A percentile compares a stretch with the other conserved stretches of the same genome.
These are phyloP conservation scores for Monoplex corrugatus DNA, from an alignment of 2,888 invertebrate genomes.

Conservation along the genomic window DNA sequence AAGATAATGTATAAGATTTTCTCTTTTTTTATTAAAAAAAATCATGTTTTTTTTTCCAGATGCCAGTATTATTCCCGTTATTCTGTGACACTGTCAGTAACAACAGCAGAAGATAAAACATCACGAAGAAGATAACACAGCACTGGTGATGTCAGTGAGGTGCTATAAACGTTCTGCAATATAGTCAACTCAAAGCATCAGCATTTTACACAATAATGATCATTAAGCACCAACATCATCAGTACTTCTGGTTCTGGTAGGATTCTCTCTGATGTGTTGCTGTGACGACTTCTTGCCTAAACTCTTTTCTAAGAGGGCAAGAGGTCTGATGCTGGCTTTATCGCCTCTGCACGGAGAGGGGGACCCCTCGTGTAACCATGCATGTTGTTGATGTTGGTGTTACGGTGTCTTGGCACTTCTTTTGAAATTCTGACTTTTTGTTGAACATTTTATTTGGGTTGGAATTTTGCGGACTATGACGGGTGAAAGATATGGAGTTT, in stretches of 20 bases:
- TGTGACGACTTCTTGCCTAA: constrained; percentile 38
- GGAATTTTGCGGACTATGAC: too few relatives aligned
- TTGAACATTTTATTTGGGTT: background rate
- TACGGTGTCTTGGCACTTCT: background rate
- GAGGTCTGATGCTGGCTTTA: background rate
- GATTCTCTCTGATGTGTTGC: constrained; percentile 28
- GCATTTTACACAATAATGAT: background rate
- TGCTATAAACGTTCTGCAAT: background rate
- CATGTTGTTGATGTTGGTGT: background rate
- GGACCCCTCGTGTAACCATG: background rate
- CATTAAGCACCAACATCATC: constrained; percentile 4
- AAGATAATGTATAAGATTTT: background rate
- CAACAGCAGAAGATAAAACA: background rate
- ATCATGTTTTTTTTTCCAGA: background rate
- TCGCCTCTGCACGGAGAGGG: background rate
- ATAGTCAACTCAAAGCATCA: background rate
- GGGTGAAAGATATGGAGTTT: background rate
- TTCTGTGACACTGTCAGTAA: background rate
- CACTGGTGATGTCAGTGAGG: too few relatives aligned
- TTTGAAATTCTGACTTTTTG: background rate
- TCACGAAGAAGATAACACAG: background rate
- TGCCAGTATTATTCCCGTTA: background rate
- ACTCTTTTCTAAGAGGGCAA: constrained; percentile 27
- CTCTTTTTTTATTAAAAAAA: background rate
- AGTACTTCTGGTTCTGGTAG: background rate